Evolutionary conservation across 1,140 invertebrate genomes (phyloP).

Genomic region (Metaphire vulgaris): DNA sequence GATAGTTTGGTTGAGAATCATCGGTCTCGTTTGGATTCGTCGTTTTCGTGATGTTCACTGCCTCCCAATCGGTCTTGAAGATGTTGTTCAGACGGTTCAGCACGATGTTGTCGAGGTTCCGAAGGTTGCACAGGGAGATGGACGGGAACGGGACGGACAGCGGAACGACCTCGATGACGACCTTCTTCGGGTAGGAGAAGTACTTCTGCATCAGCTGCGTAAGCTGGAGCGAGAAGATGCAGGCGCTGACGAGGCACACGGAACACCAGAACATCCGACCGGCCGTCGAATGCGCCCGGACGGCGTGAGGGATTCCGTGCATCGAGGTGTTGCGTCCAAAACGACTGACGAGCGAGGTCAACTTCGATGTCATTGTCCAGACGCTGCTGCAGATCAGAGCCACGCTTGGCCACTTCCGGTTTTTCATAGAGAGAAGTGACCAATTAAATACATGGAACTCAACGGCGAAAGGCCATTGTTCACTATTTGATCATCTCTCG

Average conservation of each 20-base stretch:
- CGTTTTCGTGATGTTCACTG: background rate
- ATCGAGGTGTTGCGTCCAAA: conserved; percentile 11
- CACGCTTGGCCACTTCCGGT: no score
- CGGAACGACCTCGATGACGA: conserved; percentile 22
- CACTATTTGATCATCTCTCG: no score
- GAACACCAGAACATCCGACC: conserved; percentile 15
- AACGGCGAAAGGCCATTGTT: no score
- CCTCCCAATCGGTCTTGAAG: conserved; percentile 7
- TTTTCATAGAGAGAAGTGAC: no score
- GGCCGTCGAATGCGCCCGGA: background rate
- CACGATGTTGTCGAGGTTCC: conserved; percentile 19
- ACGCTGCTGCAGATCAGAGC: no score
- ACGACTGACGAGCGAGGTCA: background rate
- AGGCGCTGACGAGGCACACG: conserved; percentile 4
- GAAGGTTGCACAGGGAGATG: conserved; percentile 26
- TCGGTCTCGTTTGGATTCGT: background rate
- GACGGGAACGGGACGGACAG: conserved; percentile 14
- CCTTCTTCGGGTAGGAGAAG: conserved; percentile 23
- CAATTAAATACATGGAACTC: no score
- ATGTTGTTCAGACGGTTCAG: conserved; percentile 22
- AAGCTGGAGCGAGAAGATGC: conserved; percentile 14
- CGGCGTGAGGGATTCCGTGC: conserved; percentile 19
- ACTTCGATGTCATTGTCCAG: background rate
- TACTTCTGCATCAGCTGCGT: conserved; percentile 14
- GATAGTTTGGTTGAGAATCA: background rate